Base-by-base conservation (phyloP, 2,797 vertebrate species). In the Picus viridis region DNA sequence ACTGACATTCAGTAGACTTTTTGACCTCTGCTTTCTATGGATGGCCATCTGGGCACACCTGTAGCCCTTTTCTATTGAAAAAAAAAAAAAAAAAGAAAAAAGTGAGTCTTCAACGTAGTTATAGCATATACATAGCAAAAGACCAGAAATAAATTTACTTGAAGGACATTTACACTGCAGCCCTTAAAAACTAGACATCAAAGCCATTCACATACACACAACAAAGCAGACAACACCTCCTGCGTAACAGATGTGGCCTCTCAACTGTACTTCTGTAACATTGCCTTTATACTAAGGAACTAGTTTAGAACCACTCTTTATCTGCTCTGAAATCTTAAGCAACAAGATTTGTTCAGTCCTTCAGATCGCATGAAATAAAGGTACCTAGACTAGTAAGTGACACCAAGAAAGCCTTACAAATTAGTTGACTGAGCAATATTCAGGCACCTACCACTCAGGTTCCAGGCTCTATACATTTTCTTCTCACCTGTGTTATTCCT, bases 1-100 rank as follows among this genome's bases (percentile, higher is more conserved):
- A 29, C 12, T 56, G 64, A 93, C 89, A 86, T 95, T 93, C 83
- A 84, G 58, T 36, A 62, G 58, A 74, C 23, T 68, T 89, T 70
- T 8, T 62, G 68, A 89, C 83, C 51, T 87, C 62, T 62, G 7
- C 88, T 92, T 93, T 39, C 71, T 32, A 36, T 2, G 22, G 63
- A 75, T 83, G 67, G 81, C 85, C 83, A 82, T 6, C 13, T 76
- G 64, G 74, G 62, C 81, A 76, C 30, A 91, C 27, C 57, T 74
- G n/a, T 53, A 92, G 86, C 58, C 87, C 74, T 86, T 88, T 89
- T 45, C 51, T 63, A 54, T 17, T 29, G 77, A 73, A 92, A 88
- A 39, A 39, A 12, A 39, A 39, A 39, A 12, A 12, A 77, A 76
- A 92, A 88, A 36, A 36, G 36, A 74, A 81, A 90, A 74, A 83